Base-by-base conservation (phyloP, 2,888 invertebrate species). In the Coecobrya sp. region DNA sequence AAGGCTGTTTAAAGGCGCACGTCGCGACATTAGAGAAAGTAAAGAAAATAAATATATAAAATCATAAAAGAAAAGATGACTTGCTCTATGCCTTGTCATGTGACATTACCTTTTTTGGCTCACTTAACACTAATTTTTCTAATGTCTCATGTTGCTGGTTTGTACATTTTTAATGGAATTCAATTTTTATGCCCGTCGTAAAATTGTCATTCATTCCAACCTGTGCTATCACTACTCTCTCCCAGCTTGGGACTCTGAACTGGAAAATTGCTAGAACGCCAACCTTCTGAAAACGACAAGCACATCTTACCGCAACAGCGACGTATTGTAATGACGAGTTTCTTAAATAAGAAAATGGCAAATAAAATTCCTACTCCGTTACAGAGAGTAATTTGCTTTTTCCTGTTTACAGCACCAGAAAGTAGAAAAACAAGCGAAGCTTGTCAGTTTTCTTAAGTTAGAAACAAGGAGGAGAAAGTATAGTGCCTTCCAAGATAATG, bases 221-320 rank as follows among this genome's bases (percentile, higher is more conserved):
- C 5, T 27, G 22, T 22, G 1, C 4, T 36, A 70, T n/a, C 49
- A 13, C 8, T 22, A 85, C 76, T 85, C 11, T 84, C 86, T 10
- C 8, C 65, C 59, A 70, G 70, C 52, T n/a, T 82, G 76, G n/a
- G 82, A 87, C 65, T 49, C 82, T 0, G 82, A 89, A n/a, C n/a
- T n/a, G n/a, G 92, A 89, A 81, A 62, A 87, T 93, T 55, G 84
- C 92, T 22, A 87, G 81, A 22, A 59, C 82, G 25, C 4, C 25
- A 55, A 16, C 30, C 70, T 1, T 76, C 62, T 85, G 73, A 85
- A 49, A 30, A 22, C 59, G 11, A n/a, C 59, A 30, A 13, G 10
- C 85, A n/a, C 42, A 85, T 27, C 70, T 52, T 3, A 42, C 19
- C 16, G 42, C 16, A 49, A 25, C 84, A n/a, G 52, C 73, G n/a